phyloP scores from a whole-genome alignment of 2,888 invertebrate genomes.

The Cataglyphis rosenhaueri region DNA sequence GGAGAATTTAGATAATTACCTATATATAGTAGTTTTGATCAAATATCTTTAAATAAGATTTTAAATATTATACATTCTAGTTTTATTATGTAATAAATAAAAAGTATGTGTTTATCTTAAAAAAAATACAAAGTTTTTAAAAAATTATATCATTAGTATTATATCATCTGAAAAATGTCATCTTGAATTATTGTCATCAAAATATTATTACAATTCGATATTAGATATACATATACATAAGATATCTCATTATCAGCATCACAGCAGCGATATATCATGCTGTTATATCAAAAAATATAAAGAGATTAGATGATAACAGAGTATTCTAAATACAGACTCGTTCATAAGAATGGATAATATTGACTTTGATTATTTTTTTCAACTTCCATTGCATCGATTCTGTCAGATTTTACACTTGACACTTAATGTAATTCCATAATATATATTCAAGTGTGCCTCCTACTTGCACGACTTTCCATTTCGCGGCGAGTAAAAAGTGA shows the following conservation, averaged over 20 bases:
- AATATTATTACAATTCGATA: not conserved
- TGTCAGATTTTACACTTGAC: not conserved
- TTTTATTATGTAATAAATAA: not conserved
- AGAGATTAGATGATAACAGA: not conserved
- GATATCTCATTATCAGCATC: not conserved
- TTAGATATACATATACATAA: not conserved
- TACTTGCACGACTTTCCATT: slow-evolving; percentile 68
- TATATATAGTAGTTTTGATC: not conserved
- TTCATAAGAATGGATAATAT: too few species aligned
- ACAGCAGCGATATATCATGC: not conserved
- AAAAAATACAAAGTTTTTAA: not conserved
- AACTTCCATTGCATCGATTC: not conserved
- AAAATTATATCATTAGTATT: not conserved
- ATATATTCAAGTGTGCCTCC: slow-evolving; percentile 46
- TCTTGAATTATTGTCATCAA: not conserved
- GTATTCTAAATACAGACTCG: not conserved
- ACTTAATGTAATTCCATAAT: slow-evolving; percentile 47
- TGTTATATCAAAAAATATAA: not conserved
- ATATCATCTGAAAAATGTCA: not conserved
- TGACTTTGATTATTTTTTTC: not conserved
- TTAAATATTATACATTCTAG: not conserved
- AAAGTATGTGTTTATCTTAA: not conserved
- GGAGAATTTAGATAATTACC: slow-evolving; percentile 4
- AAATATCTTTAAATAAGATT: not conserved
- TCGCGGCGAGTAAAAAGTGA: slow-evolving; percentile 50